phyloP scores from a whole-genome alignment of 2,888 invertebrate genomes.

The Sabatieria punctata region DNA sequence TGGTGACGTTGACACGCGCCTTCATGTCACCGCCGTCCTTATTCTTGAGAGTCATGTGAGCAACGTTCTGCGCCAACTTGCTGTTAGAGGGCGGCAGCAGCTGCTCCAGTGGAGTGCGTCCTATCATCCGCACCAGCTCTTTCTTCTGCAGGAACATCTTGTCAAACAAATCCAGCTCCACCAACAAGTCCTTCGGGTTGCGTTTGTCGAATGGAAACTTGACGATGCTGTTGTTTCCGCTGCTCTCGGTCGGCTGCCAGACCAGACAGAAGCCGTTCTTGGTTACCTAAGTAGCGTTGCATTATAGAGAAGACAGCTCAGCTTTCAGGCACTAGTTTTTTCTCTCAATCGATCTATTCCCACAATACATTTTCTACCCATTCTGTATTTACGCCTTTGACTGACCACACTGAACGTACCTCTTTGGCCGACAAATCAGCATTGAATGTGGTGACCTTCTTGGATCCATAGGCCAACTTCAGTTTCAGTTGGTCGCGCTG shows the following conservation, averaged over 20 bases:
- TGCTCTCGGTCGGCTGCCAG: constrained; percentile 28
- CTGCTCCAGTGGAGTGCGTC: constrained; percentile 26
- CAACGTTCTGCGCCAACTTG: constrained; percentile 25
- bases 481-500: constrained; percentile 27
- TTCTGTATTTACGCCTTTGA: too few species aligned
- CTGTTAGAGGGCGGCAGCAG: constrained; percentile 31
- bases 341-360: too few species aligned
- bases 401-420: constrained; percentile 26
- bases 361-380: too few species aligned
- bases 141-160: constrained; percentile 35
- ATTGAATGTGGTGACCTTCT: constrained; percentile 18
- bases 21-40: constrained; percentile 15
- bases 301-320: background rate
- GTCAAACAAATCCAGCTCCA: constrained; percentile 25
- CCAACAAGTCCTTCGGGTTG: constrained; percentile 11
- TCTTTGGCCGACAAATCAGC: constrained; percentile 26
- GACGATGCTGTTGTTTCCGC: constrained; percentile 17
- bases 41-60: constrained; percentile 23
- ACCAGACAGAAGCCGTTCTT: constrained; percentile 28
- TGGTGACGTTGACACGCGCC: constrained; percentile 12
- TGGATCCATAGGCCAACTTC: constrained; percentile 28
- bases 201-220: constrained; percentile 28
- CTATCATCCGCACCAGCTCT: constrained; percentile 27
- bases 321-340: too few species aligned
- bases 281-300: constrained; percentile 22